Evolutionary conservation across 2,113 vertebrate genomes (phyloP), one percentile per base, ranked within the genome.

Genomic region (Edolisoma coerulescens): DNA sequence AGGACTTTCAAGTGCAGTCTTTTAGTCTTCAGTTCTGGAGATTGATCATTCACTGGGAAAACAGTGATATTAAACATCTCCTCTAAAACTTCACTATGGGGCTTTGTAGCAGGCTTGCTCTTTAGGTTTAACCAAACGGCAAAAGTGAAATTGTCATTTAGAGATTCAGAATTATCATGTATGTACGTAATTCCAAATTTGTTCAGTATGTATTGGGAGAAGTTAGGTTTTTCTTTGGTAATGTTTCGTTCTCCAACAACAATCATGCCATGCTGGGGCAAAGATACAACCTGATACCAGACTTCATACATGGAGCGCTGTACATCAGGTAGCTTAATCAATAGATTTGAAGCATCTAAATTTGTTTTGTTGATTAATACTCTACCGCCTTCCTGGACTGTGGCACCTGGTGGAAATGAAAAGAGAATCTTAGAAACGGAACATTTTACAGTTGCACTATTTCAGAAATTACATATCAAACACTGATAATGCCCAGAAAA

Each of bases 121-220:
- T 99, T 99, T 11, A 97, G 95, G 83, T 99, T 99, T 63, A 99
- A 84, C 98, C 99, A 99, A 41, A 97, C 92, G 10, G 97, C 98
- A 90, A 99, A 99, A 60, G 91, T 96, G 87, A 99, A 99, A 65
- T 75, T 96, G 93, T 99, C 99, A 3, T 23, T 59, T 39, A 96
- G 96, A 0, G 98, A 99, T 96, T 99, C 99, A 1, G 99, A 99
- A 97, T 99, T 96, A 98, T 99, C 98, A 2, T 99, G 99, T 54
- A 98, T 13, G 59, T 99, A 99, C 8, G 96, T 94, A 90, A 99
- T 97, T 74, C 99, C 98, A 87, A 98, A 98, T 93, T 98, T 98
- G 96, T 98, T 98, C 53, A 99, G 64, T 39, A 98, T 97, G 42
- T 98, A 98, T 14, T 99, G 99, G 44, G 99, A 99, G 91, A 99